Conservation (phyloP, 2,797 vertebrate species). For the Austrolebias charrua region DNA sequence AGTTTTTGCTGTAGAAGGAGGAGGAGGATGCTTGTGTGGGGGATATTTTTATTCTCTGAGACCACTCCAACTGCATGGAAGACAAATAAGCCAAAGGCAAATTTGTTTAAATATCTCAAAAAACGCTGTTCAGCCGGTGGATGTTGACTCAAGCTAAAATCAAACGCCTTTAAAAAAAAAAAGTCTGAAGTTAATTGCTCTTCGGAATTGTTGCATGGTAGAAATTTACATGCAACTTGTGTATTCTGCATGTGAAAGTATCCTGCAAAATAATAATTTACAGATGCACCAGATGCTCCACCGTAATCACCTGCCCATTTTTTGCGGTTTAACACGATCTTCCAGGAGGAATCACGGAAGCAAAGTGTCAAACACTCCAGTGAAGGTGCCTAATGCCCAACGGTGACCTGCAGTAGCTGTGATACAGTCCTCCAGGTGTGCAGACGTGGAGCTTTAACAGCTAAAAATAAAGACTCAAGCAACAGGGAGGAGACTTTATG, state of each 20-base stretch:
- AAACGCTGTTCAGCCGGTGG: constrained; percentile 6
- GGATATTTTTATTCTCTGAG: constrained; percentile 54
- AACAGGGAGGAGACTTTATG: constrained; percentile 1
- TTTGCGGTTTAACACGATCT: constrained; percentile 27
- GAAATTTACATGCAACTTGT: not conserved
- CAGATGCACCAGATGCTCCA: constrained; percentile 25
- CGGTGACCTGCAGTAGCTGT: constrained; percentile 31
- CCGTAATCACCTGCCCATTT: constrained; percentile 3
- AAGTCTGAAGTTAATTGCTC: not conserved
- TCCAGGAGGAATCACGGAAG: constrained; percentile 28
- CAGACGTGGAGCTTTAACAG: constrained; percentile 7
- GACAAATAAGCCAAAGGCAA: constrained; percentile 52
- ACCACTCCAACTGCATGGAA: constrained; percentile 32
- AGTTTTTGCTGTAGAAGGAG: constrained; percentile 54
- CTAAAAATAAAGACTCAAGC: constrained; percentile 13
- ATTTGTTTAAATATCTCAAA: constrained; percentile 43
- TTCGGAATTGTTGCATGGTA: no score
- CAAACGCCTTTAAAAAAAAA: not conserved
- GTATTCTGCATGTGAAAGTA: no score
- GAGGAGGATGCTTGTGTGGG: constrained; percentile 40
- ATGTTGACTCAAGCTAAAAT: constrained; percentile 15
- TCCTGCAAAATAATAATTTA: constrained; percentile 5
- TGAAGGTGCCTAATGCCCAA: constrained; percentile 47
- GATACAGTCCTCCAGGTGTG: constrained; percentile 26
- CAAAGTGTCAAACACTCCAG: constrained; percentile 42